These are phyloP conservation scores for Centropus bengalensis DNA, from an alignment of 2,113 vertebrate species.

Conservation along the genomic window DNA sequence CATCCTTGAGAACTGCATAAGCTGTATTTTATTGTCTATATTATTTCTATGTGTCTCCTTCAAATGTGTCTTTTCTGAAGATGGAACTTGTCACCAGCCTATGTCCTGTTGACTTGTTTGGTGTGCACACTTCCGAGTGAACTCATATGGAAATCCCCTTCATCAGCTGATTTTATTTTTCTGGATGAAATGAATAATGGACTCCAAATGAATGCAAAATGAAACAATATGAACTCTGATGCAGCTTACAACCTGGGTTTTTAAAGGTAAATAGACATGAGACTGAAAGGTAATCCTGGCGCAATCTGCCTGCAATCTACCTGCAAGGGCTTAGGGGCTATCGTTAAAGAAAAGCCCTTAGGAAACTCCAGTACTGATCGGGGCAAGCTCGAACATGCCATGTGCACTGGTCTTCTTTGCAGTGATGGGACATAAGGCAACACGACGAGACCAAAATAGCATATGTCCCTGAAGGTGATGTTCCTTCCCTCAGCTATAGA, in stretches of 20 bases:
- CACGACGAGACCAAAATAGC: conserved; percentile 18
- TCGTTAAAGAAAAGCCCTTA: not conserved
- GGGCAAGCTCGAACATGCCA: not conserved
- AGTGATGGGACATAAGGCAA: not conserved
- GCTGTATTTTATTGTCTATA: not conserved
- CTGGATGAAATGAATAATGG: not conserved
- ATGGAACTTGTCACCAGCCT: not conserved
- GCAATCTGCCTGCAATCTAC: not conserved
- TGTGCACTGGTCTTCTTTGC: not conserved
- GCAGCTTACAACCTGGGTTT: not conserved
- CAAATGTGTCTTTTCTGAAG: not conserved
- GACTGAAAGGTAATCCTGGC: not conserved
- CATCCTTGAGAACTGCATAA: not conserved
- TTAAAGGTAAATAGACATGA: not conserved
- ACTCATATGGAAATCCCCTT: not conserved
- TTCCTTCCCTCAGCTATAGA: not conserved
- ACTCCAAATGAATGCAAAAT: not conserved
- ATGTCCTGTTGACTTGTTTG: not conserved
- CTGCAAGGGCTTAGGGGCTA: not conserved
- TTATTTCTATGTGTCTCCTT: not conserved
- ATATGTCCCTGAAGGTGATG: not conserved
- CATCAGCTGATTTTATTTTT: not conserved
- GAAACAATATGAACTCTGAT: not conserved
- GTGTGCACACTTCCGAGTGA: not conserved
- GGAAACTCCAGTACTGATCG: not conserved